Evolutionary conservation across 2,888 invertebrate species (phyloP).

Genomic region (Drosophila mimetica): DNA sequence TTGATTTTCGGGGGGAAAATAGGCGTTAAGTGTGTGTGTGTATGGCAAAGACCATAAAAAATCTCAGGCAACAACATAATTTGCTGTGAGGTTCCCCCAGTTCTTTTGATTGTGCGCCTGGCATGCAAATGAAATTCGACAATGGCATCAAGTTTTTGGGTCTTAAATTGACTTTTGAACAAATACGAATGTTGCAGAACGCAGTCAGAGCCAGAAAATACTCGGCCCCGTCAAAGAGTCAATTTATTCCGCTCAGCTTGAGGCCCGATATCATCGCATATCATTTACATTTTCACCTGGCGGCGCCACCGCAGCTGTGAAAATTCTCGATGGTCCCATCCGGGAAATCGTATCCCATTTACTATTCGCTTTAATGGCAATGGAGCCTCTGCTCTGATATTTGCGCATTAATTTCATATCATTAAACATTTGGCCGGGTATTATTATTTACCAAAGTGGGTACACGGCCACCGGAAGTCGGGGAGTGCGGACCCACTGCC

Average conservation of each 20-base stretch:
- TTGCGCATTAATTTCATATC: conserved; percentile 73
- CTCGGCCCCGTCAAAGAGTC: conserved; percentile 14
- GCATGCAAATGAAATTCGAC: conserved; percentile 48
- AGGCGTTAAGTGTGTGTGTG: conserved; percentile 38
- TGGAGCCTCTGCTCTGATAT: conserved; percentile 51
- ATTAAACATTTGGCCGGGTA: conserved; percentile 60
- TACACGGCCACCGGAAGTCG: not conserved
- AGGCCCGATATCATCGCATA: conserved; percentile 56
- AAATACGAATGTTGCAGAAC: conserved; percentile 32
- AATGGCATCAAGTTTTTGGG: conserved; percentile 38
- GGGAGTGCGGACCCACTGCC: conserved; percentile 13
- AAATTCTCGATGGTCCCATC: conserved; percentile 36
- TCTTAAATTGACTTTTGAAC: conserved; percentile 48
- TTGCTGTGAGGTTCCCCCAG: conserved; percentile 22
- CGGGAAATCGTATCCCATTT: conserved; percentile 23
- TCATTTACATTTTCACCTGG: conserved; percentile 68
- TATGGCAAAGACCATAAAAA: conserved; percentile 40
- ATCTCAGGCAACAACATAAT: conserved; percentile 55
- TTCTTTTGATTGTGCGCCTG: conserved; percentile 14
- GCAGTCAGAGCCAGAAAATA: conserved; percentile 12
- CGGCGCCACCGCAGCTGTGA: conserved; percentile 31
- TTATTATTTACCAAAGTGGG: conserved; percentile 59
- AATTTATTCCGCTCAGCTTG: conserved; percentile 47
- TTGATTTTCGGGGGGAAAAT: conserved; percentile 8
- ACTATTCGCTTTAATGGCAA: conserved; percentile 27